Evolutionary conservation across 2,888 invertebrate species (phyloP), one percentile per base, ranked within the genome.

Genomic region (Hemaris fuciformis): DNA sequence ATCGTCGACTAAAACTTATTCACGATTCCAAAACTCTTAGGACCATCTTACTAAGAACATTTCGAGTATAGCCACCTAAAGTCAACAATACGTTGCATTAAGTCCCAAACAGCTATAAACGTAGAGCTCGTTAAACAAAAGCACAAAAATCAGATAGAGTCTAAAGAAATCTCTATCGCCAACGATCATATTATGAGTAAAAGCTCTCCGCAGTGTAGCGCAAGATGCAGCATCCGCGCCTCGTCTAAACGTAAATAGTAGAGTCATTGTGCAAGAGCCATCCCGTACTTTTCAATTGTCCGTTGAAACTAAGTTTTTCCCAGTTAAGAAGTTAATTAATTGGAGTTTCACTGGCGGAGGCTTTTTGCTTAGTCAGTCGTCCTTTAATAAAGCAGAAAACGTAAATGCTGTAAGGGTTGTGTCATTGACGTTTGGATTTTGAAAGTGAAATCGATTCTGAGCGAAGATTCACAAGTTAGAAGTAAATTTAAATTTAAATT

Each of bases 291-390:
- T 72, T 69, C 66, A 62, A 66, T 62, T 66, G 66, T 61, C 53
- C 61, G 60, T 57, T 34, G 60, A 46, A 67, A 70, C 67, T 70
- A 70, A 68, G 64, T 69, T 67, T 66, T 67, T 59, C 60, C 60
- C 67, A 67, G 73, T 74, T 75, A 72, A 72, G 71, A 76, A 76
- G 71, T 76, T 77, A 80, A 80, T 81, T 81, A 78, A 78, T 78
- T 68, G 75, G 71, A 75, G 68, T 75, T 75, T 66, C 62, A 73
- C 63, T 64, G 56, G 45, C 48, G 46, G 61, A 53, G 38, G 60
- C 41, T 31, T 53, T 31, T 45, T 59, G 53, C 42, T 53, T 25
- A 38, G 25, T 42, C 27, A 27, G 42, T 27, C 43, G 20, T 20
- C 42, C 60, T 18, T 38, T 60, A 60, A 60, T 56, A 27, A 61